Conservation (phyloP, 2,797 vertebrate species). For the Neomorphus geoffroyi region DNA sequence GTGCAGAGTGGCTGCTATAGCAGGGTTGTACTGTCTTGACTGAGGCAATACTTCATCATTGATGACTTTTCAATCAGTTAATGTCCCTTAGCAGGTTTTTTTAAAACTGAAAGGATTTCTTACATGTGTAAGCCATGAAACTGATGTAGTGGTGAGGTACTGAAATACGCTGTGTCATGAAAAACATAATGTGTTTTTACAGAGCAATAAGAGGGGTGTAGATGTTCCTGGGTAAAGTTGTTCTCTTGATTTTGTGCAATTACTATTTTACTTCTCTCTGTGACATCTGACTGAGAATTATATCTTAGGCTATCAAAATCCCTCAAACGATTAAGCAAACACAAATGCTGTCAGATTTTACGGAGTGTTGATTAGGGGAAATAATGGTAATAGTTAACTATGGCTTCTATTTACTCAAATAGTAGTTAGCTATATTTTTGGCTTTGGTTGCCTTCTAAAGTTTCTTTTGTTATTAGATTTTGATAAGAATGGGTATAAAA, state of each 20-base stretch:
- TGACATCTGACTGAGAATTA: not conserved
- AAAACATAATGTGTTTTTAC: not conserved
- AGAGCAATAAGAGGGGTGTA: not conserved
- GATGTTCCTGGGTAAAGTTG: not conserved
- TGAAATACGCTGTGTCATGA: not conserved
- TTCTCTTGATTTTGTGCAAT: not conserved
- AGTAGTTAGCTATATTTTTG: not conserved
- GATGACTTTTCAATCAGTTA: not conserved
- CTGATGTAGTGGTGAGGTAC: not conserved
- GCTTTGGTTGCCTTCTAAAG: not conserved
- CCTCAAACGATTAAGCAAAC: not conserved
- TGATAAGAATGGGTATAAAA: not conserved
- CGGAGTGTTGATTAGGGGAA: not conserved
- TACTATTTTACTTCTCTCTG: not conserved
- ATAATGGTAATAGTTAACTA: not conserved
- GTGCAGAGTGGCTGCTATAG: not conserved
- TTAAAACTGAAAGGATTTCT: not conserved
- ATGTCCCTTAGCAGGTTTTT: not conserved
- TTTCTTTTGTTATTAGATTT: not conserved
- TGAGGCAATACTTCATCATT: not conserved
- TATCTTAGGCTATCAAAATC: not conserved
- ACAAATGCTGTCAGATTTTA: not conserved
- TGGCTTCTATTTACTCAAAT: not conserved
- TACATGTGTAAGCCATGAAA: rapidly evolving
- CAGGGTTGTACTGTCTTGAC: not conserved